phyloP scores from a whole-genome alignment of 2,888 invertebrate genomes.

The Corbicula japonica region DNA sequence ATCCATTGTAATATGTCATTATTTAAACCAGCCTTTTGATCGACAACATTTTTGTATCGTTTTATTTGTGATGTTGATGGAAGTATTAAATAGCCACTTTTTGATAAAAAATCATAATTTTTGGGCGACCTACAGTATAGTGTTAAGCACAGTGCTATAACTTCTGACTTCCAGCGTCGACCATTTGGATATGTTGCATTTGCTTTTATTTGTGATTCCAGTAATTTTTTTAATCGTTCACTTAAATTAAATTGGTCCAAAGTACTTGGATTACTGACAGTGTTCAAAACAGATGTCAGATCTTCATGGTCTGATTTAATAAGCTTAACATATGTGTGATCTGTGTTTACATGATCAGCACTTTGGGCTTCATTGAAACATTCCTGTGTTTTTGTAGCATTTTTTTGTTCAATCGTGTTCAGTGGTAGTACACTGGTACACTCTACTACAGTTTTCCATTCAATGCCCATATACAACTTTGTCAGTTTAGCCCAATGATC shows the following conservation, averaged over 20 bases:
- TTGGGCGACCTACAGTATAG: slow-evolving; percentile 55
- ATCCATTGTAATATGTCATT: slow-evolving; percentile 64
- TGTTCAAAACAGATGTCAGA: background rate
- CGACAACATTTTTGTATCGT: slow-evolving; percentile 45
- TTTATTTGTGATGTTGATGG: slow-evolving; percentile 48
- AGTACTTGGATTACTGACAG: background rate
- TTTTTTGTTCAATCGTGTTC: too few species aligned
- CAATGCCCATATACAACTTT: slow-evolving; percentile 27
- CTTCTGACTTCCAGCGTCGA: slow-evolving; percentile 54
- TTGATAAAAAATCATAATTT: slow-evolving; percentile 44
- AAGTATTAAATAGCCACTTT: slow-evolving; percentile 45
- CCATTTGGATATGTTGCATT: slow-evolving; percentile 32
- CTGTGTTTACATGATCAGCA: background rate
- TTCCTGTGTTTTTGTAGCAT: too few species aligned
- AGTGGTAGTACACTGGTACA: too few species aligned
- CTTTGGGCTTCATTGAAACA: too few species aligned
- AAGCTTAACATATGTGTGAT: slow-evolving; percentile 1
- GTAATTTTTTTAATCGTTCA: slow-evolving; percentile 33
- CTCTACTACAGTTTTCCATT: too few species aligned
- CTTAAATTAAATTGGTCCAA: slow-evolving; percentile 21
- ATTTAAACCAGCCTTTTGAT: slow-evolving; percentile 58
- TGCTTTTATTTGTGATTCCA: slow-evolving; percentile 20
- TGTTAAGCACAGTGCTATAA: slow-evolving; percentile 54
- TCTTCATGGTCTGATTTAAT: slow-evolving; percentile 14
- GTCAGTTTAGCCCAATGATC: slow-evolving; percentile 36